phyloP scores from a whole-genome alignment of 1,140 invertebrate species.

The Copidosoma floridanum region DNA sequence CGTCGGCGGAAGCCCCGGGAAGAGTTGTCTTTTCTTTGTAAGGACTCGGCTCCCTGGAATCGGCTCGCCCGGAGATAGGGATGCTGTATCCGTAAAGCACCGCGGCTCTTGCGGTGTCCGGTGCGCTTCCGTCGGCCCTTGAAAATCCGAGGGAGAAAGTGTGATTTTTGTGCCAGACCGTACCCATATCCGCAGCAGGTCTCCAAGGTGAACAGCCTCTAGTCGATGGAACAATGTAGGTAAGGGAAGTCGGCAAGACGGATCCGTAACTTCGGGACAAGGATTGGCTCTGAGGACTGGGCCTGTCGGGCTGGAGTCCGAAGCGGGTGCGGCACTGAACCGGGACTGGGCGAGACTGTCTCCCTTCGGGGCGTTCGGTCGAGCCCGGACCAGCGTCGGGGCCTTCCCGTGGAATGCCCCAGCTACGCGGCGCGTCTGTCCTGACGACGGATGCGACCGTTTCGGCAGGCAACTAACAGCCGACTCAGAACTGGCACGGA shows the following conservation, averaged over 20 bases:
- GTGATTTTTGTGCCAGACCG: slow-evolving; percentile 64
- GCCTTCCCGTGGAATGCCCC: slow-evolving; percentile 51
- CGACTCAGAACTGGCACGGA: slow-evolving; percentile 75
- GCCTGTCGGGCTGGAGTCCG: too few species aligned
- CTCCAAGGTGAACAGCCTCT: slow-evolving; percentile 87
- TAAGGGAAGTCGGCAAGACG: slow-evolving; percentile 81
- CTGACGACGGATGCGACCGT: slow-evolving; percentile 26
- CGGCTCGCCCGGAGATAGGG: slow-evolving; percentile 60
- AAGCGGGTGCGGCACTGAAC: slow-evolving; percentile 28
- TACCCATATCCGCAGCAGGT: slow-evolving; percentile 83
- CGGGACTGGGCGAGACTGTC: slow-evolving; percentile 33
- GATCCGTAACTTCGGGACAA: slow-evolving; percentile 80
- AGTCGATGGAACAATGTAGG: slow-evolving; percentile 85
- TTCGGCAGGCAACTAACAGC: slow-evolving; percentile 62
- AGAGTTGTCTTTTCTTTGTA: slow-evolving; percentile 77
- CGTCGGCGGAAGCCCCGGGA: slow-evolving; percentile 66
- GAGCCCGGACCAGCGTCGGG: slow-evolving; percentile 50
- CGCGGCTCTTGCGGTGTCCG: slow-evolving; percentile 69
- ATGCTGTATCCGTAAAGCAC: slow-evolving; percentile 64
- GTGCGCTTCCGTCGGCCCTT: slow-evolving; percentile 62
- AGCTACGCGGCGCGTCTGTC: slow-evolving; percentile 14
- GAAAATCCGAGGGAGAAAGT: slow-evolving; percentile 73
- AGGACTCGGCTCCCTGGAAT: slow-evolving; percentile 69
- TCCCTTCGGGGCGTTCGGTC: slow-evolving; percentile 48
- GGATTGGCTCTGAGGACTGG: slow-evolving; percentile 73